Base-by-base conservation (phyloP, 2,113 vertebrate genomes). In the Cebus imitator region DNA sequence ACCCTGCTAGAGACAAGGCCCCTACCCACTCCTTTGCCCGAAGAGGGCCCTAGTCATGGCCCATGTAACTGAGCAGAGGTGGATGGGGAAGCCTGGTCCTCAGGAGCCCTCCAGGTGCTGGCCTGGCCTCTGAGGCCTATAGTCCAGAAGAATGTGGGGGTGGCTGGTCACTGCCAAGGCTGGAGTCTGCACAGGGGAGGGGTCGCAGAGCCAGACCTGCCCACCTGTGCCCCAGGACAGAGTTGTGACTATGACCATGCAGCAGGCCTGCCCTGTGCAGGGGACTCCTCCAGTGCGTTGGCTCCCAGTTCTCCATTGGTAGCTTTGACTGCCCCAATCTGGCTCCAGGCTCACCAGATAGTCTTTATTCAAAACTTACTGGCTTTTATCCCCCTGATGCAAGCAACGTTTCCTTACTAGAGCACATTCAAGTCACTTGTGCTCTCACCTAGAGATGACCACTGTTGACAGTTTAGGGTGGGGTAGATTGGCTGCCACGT, bases 211-310 rank as follows among this genome's bases (percentile, higher is more conserved):
- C 35, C 64, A 32, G 66, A 21, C 30, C 48, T 35, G 4, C 16
- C 30, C 30, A 79, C 48, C 43, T 40, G 16, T 48, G 43, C 75
- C 6, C 27, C 7, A 5, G 70, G 17, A 25, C 21, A 30, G 75
- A 27, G 43, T 30, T 78, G 11, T 45, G 72, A 40, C 40, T 4
- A 4, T 21, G 13, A 14, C 37, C 37, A 11, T 32, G 75, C 32
- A 35, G 48, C 32, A 21, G 58, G 20, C 61, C 17, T 14, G 20
- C 18, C 50, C 50, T 45, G 16, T 48, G 5, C 32, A 52, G 37
- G 18, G 12, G 16, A 32, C 32, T 2, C 11, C 43, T 10, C 25
- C 16, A 8, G n/a, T n/a, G 23, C 6, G 23, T n/a, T 0, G 0
- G 27, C 27, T 27, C 57, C 3, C 13, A 12, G 9, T 16, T 16